Base-by-base conservation (phyloP, 2,797 vertebrate species). In the Rhabdophis nuchalis region DNA sequence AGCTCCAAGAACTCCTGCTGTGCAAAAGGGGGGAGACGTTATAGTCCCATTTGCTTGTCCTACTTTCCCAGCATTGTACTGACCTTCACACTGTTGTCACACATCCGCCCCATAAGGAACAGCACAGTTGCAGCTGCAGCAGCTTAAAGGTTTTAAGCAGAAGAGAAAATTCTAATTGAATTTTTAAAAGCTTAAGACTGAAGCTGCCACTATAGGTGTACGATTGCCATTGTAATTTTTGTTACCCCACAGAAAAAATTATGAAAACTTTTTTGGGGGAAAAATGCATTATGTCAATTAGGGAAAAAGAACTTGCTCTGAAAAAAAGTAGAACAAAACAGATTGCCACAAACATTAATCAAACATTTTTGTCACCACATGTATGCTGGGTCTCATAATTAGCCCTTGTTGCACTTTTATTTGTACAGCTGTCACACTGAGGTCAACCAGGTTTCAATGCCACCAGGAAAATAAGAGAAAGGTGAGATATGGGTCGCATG, bases 51-150 rank as follows among this genome's bases (percentile, higher is more conserved):
- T 97, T 91, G 95, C 93, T 95, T 95, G 91, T 91, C 91, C 92
- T 95, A 88, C 93, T 95, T 96, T 96, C 96, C 96, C 95, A 96
- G 94, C 94, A 95, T 94, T 95, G 94, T 96, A 92, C 93, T 95
- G 96, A 94, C 93, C 93, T 96, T 95, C 93, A 89, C 92, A 92
- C 95, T 90, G 89, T 95, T 82, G 94, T 92, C 94, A 95, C 93
- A 95, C 93, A 96, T 96, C 96, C 93, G 54, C 93, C 91, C 88
- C 32, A 86, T 86, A 58, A 94, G 92, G 92, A 93, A 95, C 88
- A 93, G 91, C 92, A 52, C 85, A 89, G 54, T 64, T 91, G 90
- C 92, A 89, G 20, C 25, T 58, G 52, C 91, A 68, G 1, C 56
- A 57, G 85, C 82, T 87, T 58, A 86, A 87, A 88, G 86, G 52